These are phyloP conservation scores for Gymnorhina tibicen DNA, from an alignment of 2,113 vertebrate species.

Conservation along the genomic window DNA sequence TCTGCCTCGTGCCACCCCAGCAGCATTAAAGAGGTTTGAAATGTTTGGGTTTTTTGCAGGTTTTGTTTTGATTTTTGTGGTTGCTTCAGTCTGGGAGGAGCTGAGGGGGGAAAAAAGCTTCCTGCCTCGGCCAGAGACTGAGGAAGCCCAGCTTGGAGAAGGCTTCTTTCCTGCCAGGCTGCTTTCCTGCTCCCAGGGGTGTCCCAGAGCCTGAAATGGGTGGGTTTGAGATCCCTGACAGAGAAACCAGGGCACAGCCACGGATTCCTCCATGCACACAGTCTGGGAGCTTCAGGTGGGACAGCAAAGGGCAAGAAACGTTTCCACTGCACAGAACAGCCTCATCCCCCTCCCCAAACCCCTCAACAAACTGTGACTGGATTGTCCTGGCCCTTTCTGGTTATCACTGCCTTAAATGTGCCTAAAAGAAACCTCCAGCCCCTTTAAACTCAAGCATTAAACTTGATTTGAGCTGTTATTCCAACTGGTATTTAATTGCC, in stretches of 20 bases:
- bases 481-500: no score
- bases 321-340: neutral
- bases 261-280: accelerated
- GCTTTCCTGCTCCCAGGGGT: neutral
- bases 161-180: no score
- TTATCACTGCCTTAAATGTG: neutral
- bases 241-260: neutral
- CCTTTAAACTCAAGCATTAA: no score
- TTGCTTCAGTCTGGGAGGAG: neutral
- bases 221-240: neutral
- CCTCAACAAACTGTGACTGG: neutral
- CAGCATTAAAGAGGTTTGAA: neutral
- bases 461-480: neutral
- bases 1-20: neutral
- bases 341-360: neutral
- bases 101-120: neutral
- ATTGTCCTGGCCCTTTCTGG: neutral
- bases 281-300: neutral
- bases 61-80: neutral
- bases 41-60: neutral
- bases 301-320: neutral
- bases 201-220: neutral
- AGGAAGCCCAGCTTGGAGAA: neutral
- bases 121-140: neutral
- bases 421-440: neutral